Evolutionary conservation across 2,113 vertebrate genomes (phyloP), one percentile per base, ranked within the genome.

Genomic region (Oncorhynchus mykiss): DNA sequence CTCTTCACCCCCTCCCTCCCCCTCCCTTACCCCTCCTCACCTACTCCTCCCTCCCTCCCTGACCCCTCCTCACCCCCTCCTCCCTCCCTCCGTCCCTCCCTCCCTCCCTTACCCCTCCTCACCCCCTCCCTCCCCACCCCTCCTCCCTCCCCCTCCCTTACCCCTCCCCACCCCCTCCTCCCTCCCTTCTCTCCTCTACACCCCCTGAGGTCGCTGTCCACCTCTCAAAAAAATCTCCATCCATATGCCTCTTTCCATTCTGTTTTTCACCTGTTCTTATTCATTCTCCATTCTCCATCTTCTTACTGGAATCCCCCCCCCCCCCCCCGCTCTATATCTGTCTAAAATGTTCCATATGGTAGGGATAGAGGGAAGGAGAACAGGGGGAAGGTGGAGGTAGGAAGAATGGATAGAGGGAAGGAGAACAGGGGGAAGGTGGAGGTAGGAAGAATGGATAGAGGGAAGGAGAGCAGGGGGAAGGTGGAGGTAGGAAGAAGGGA

Each of bases 181-280:
- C 29, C 29, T 31, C 29, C 0, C 68, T n/a, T 48, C 68, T 9
- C 68, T 70, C 9, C n/a, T 64, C n/a, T 29, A 49, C 57, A 49
- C 57, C 86, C 88, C 91, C 88, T 89, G 86, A 86, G 88, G 88
- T 81, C 86, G 90, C 82, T 88, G 76, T 76, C 85, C 86, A 87
- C 85, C 84, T 86, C 91, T 90, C 69, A 76, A 29, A 9, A 31
- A 68, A 4, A 62, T 62, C 12, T 60, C n/a, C 14, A 62, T 62
- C 59, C 59, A 22, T 62, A 62, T 22, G 7, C 59, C 59, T n/a
- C 6, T 22, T 22, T 11, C n/a, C n/a, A 22, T 12, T 22, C 8
- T 20, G 59, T 60, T 20, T 5, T 60, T 14, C 59, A 62, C n/a
- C 12, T 5, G 12, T n/a, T 62, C 59, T n/a, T 20, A 8, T 16